phyloP scores from a whole-genome alignment of 2,797 vertebrate genomes.

The Microctenopoma lineatum region DNA sequence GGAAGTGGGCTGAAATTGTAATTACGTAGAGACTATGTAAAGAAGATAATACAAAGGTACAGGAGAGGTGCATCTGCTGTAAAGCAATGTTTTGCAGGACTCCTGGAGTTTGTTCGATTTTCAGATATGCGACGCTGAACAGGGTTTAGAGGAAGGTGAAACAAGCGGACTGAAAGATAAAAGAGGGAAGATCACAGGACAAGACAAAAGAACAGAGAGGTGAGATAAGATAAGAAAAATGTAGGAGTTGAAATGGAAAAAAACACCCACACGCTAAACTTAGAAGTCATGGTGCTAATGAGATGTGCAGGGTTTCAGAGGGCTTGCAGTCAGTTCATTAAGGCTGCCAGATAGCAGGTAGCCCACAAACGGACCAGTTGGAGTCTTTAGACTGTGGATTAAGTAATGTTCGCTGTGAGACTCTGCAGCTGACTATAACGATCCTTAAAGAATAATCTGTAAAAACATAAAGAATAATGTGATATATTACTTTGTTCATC shows the following conservation, averaged over 20 bases:
- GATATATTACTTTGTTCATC: background rate
- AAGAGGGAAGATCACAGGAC: slow-evolving; percentile 24
- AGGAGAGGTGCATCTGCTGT: slow-evolving; percentile 20
- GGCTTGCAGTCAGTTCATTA: slow-evolving; percentile 63
- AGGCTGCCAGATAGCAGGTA: slow-evolving; percentile 50
- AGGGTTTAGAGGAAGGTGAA: slow-evolving; percentile 42
- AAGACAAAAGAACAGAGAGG: slow-evolving; percentile 8
- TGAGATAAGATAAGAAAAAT: slow-evolving; percentile 32
- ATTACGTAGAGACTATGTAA: slow-evolving; percentile 18
- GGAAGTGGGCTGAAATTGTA: background rate
- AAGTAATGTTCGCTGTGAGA: slow-evolving; percentile 19
- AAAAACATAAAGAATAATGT: background rate
- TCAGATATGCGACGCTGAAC: slow-evolving; percentile 19
- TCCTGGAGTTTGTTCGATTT: slow-evolving; percentile 49
- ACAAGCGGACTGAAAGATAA: slow-evolving; percentile 31
- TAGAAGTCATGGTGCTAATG: slow-evolving; percentile 58
- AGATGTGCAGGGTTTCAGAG: slow-evolving; percentile 49
- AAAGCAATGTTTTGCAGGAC: slow-evolving; percentile 29
- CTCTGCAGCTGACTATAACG: slow-evolving; percentile 1
- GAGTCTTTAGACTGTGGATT: too few relatives aligned
- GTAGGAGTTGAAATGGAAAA: slow-evolving; percentile 18
- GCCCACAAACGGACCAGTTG: slow-evolving; percentile 53
- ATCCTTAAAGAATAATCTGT: background rate
- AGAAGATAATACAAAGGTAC: slow-evolving; percentile 12
- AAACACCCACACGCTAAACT: slow-evolving; percentile 31